Evolutionary conservation across 2,888 invertebrate species (phyloP), one percentile per base, ranked within the genome.

Genomic region (Alitta virens): DNA sequence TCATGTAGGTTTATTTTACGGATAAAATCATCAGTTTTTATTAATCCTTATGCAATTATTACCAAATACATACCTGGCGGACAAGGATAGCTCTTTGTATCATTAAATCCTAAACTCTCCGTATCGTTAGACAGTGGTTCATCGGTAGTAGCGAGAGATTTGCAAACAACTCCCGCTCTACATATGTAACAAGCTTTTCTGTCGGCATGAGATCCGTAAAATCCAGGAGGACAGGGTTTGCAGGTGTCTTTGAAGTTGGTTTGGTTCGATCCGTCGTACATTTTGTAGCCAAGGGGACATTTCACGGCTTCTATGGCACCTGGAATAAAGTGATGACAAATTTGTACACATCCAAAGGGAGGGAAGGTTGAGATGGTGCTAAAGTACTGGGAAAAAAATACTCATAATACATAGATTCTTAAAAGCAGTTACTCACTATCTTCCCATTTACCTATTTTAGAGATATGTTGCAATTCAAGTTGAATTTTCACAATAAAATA

Each of bases 111-210:
- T 61, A 73, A 72, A 1, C 61, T 60, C 21, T 66, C 65, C 49
- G 72, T 74, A 55, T 60, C 66, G 63, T 80, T 79, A 40, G 68
- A 64, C 2, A 75, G 71, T 1, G 79, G 79, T 12, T 68, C 56
- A 60, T 80, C 80, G 1, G 77, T 74, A 1, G 75, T 77, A 1
- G 80, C 75, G 26, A 60, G 61, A 12, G 66, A 71, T 49, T 73
- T 66, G 63, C 80, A 80, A 49, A 80, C 79, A 46, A 79, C 77
- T 21, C 79, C 79, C 5, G 79, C 76, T n/a, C 75, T 68, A 66
- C 80, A 80, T 3, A 74, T 69, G 14, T 63, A 52, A 71, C 80
- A 80, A 9, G 68, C 69, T 14, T 68, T 66, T 2, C 79, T 71
- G 56, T 75, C 68, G 14, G 71, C 65, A 21, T 76, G 69, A 25